Conservation (phyloP, 2,113 vertebrate genomes). For the Oxyruncus cristatus region DNA sequence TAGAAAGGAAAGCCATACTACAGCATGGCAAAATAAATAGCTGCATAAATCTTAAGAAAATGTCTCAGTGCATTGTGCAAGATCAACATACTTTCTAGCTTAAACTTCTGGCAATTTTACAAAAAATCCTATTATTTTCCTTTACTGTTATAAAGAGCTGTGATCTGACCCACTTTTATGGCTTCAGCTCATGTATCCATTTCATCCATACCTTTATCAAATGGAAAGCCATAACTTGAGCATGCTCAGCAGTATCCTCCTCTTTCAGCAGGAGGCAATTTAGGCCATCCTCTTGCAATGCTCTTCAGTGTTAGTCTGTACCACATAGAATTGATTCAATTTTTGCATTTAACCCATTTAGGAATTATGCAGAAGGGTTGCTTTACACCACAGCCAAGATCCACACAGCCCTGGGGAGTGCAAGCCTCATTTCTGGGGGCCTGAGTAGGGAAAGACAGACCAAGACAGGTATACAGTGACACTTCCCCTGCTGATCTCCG, state of each 20-base stretch:
- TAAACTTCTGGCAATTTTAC: constrained; percentile 29
- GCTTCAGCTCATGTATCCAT: neutral
- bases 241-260: neutral
- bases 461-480: neutral
- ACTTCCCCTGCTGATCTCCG: neutral
- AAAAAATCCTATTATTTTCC: neutral
- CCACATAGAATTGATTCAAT: neutral
- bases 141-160: neutral
- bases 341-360: neutral
- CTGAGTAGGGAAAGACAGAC: neutral
- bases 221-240: neutral
- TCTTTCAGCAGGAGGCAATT: neutral
- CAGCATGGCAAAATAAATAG: constrained; percentile 69
- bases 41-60: constrained; percentile 66
- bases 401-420: neutral
- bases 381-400: neutral
- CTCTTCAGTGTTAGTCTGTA: neutral
- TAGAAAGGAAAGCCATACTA: constrained; percentile 72
- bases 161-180: neutral
- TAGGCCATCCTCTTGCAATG: neutral
- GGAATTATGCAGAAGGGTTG: neutral
- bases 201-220: constrained; percentile 33
- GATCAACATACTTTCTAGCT: constrained; percentile 43
- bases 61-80: constrained; percentile 56
- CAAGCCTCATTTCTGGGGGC: neutral